Evolutionary conservation across 2,888 invertebrate genomes (phyloP).

Genomic region (Orthosia gothica): DNA sequence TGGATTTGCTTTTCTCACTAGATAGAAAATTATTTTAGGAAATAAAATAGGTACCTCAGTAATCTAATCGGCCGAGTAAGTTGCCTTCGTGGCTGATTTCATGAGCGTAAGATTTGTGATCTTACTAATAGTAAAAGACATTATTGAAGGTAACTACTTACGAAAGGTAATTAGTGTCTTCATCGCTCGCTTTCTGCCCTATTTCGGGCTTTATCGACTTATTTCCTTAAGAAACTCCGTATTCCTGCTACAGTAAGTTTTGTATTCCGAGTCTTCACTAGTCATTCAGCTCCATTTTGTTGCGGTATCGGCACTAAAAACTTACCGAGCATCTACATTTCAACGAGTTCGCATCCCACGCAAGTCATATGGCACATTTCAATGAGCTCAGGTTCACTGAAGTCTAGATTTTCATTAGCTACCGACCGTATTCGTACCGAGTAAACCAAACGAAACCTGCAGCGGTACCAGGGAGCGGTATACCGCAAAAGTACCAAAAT

Average conservation of each 20-base stretch:
- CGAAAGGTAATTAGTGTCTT: conserved; percentile 27
- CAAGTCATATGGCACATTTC: conserved; percentile 28
- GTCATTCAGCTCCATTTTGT: neutral
- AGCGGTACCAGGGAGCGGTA: conserved; percentile 31
- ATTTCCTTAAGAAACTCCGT: neutral
- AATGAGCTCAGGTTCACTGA: conserved; percentile 32
- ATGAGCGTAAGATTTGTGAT: conserved; percentile 22
- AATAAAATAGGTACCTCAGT: neutral
- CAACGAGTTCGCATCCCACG: conserved; percentile 23
- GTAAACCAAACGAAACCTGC: conserved; percentile 25
- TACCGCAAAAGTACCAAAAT: conserved; percentile 43
- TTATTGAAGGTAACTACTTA: conserved; percentile 16
- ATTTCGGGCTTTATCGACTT: conserved; percentile 9
- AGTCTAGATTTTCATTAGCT: conserved; percentile 41
- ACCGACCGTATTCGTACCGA: conserved; percentile 13
- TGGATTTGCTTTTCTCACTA: neutral
- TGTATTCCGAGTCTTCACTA: neutral
- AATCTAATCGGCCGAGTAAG: neutral
- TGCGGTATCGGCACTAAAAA: neutral
- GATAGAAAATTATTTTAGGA: neutral
- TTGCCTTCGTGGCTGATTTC: conserved; percentile 7
- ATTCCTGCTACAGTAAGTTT: neutral
- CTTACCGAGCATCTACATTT: conserved; percentile 16
- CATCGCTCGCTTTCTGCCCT: conserved; percentile 1
- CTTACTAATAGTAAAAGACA: conserved; percentile 13